Percentiles rank a stretch among this genome's conserved stretches.
Evolutionary conservation across 2,113 vertebrate species (phyloP).

Genomic region (Acanthisitta chloris): DNA sequence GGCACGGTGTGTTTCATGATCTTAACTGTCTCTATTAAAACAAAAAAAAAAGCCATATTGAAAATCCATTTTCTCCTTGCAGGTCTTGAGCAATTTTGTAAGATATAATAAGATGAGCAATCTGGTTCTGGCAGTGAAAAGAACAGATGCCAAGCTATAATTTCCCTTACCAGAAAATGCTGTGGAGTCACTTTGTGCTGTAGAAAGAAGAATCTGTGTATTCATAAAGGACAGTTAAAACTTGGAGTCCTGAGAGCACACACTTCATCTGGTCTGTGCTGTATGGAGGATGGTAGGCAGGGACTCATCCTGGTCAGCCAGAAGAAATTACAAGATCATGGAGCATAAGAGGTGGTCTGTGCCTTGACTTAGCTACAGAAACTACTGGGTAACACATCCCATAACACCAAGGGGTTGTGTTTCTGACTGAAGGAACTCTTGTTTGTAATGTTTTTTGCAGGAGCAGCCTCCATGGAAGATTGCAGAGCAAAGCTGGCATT

Average conservation of each 20-base stretch:
- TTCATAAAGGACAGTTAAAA: conserved; percentile 46
- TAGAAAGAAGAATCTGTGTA: conserved; percentile 2
- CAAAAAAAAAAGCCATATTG: conserved; percentile 14
- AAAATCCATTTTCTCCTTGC: conserved; percentile 66
- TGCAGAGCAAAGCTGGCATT: background rate
- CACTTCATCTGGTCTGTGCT: background rate
- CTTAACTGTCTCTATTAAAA: conserved; percentile 45
- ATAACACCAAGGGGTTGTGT: background rate
- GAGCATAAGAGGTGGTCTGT: background rate
- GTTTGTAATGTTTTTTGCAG: background rate
- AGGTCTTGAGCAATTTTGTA: conserved; percentile 60
- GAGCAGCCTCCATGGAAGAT: background rate
- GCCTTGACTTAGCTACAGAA: background rate
- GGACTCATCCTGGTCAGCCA: background rate
- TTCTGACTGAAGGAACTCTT: background rate
- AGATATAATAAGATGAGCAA: conserved; percentile 69
- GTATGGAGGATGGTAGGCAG: background rate
- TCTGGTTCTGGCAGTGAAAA: conserved; percentile 67
- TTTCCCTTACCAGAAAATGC: conserved; percentile 56
- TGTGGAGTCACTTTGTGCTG: conserved; percentile 51
- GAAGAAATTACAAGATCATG: background rate
- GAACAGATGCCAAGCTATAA: conserved; percentile 66
- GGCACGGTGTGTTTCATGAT: background rate
- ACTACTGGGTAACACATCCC: background rate
- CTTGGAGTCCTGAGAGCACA: background rate